Conservation (phyloP, 35 echinoderm and acorn worm genomes). For the Heliocidaris erythrogramma region DNA sequence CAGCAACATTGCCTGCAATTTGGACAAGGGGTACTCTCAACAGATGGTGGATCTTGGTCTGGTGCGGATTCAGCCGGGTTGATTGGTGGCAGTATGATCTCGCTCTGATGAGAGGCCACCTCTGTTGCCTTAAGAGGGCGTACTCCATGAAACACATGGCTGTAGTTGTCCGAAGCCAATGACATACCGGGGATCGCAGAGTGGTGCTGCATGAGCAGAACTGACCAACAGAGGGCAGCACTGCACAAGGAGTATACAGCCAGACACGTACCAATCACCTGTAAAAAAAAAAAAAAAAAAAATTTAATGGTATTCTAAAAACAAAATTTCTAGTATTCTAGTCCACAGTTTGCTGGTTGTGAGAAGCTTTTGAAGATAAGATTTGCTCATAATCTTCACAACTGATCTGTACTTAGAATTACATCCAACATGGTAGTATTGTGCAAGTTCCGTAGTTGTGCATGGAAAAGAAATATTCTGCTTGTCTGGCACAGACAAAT, state of each 20-base stretch:
- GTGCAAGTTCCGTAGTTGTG: no score
- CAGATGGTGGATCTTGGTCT: neutral
- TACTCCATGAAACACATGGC: neutral
- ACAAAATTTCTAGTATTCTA: no score
- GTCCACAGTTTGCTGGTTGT: no score
- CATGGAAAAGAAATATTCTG: no score
- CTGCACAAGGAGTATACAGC: slow-evolving; percentile 34
- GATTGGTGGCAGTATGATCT: neutral
- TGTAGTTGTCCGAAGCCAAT: slow-evolving; percentile 11
- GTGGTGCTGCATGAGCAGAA: slow-evolving; percentile 21
- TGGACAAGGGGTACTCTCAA: neutral
- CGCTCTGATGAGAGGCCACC: slow-evolving; percentile 37
- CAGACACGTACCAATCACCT: slow-evolving; percentile 25
- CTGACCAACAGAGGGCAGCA: slow-evolving; percentile 30
- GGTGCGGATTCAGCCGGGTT: neutral
- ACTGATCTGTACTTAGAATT: no score
- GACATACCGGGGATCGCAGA: neutral
- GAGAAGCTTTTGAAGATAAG: no score
- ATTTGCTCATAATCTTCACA: no score
- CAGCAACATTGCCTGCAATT: slow-evolving; percentile 21
- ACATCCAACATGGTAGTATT: no score
- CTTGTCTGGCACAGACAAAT: no score
- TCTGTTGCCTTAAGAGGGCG: slow-evolving; percentile 31
- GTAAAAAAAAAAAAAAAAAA: neutral
- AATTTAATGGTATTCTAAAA: no score